Base-by-base conservation (phyloP, 2,113 vertebrate genomes). In the Atlantisia rogersi region DNA sequence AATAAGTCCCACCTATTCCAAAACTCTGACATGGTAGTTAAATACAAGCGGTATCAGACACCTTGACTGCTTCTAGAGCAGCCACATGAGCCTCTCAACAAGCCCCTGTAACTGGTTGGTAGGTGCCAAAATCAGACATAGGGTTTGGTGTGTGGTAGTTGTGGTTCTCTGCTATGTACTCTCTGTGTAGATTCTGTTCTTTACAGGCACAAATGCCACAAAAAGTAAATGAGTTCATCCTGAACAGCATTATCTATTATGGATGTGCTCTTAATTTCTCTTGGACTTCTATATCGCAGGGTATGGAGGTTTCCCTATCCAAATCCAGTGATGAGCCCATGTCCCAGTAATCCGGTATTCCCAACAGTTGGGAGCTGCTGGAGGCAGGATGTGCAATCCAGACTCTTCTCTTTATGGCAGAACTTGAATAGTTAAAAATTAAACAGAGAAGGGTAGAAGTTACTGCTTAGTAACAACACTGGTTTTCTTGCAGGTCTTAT, bases 1-100 rank as follows among this genome's bases (percentile, higher is more conserved):
- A 93, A 91, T 87, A 91, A 86, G 88, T 84, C 80, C 77, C 48
- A 68, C 55, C 76, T 90, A 31, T 64, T 86, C 64, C 39, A 83
- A 65, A 84, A 48, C 7, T 67, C 29, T 56, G 32, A 48, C 48
- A 90, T 4, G 60, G 29, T 70, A 92, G 32, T 37, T 53, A 88
- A 88, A 39, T 5, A 48, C 16, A 75, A 79, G n/a, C 4, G 4
- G 22, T 69, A 64, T 8, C 11, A 53, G 69, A 37, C 12, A 92
- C 48, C 37, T 79, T 73, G 44, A 59, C 42, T 2, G 29, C 39
- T 92, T 75, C 44, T 93, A 40, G 14, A 68, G 24, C 6, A 78
- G 52, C n/a, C 32, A 53, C 0, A 0, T 60, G 32, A 88, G 22
- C 21, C 25, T 74, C 29, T n/a, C 32, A 69, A 12, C 15, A 78